Conservation (phyloP, 2,797 vertebrate genomes). For the Scomberomorus guttatus region DNA sequence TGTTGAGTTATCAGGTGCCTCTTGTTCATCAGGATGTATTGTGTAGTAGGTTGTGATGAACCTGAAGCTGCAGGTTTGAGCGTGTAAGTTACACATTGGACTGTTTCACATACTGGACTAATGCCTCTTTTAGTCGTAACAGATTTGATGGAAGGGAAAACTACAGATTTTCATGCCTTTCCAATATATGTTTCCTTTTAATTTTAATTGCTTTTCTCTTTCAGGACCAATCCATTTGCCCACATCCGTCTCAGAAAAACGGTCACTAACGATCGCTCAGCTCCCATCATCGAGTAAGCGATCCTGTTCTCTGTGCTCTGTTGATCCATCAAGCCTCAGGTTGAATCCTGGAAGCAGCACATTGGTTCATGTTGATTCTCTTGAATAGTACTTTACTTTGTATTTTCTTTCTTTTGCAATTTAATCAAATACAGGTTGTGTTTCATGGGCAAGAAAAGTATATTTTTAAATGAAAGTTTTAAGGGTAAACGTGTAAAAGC, state of each 20-base stretch:
- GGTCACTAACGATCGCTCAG: conserved; percentile 91
- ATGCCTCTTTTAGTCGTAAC: not conserved
- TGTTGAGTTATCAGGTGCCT: too few species aligned
- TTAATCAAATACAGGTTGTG: conserved; percentile 32
- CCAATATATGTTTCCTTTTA: not conserved
- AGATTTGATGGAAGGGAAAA: not conserved
- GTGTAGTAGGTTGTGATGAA: too few species aligned
- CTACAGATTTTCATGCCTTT: not conserved
- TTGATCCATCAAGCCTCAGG: conserved; percentile 42
- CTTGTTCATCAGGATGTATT: too few species aligned
- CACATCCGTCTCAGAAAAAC: conserved; percentile 90
- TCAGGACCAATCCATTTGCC: conserved; percentile 89
- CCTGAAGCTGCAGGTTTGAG: too few species aligned
- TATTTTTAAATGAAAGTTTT: conserved; percentile 32
- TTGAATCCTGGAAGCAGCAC: conserved; percentile 51
- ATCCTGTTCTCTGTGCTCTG: conserved; percentile 24
- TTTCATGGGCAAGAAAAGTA: conserved; percentile 34
- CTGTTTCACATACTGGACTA: too few species aligned
- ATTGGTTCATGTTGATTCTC: conserved; percentile 24
- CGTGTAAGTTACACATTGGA: too few species aligned
- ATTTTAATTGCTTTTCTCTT: conserved; percentile 13
- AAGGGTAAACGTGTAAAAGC: conserved; percentile 11
- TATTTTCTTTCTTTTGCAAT: conserved; percentile 17
- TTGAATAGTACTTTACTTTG: conserved; percentile 28
- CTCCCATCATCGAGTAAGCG: conserved; percentile 88